Evolutionary conservation across 2,888 invertebrate genomes (phyloP), one percentile per base, ranked within the genome.

Genomic region (Apodemia hepburni): DNA sequence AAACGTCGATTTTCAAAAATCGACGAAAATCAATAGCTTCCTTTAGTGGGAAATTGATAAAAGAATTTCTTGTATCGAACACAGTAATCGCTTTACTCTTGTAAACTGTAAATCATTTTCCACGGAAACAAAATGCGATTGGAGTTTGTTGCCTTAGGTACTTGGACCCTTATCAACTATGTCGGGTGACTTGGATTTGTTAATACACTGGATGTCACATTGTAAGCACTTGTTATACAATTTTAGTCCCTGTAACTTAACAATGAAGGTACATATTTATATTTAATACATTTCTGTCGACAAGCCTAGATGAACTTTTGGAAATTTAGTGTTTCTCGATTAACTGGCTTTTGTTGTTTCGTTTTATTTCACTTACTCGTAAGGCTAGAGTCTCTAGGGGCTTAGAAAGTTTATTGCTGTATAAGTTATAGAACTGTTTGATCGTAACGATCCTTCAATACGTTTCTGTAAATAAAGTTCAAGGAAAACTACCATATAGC

Each of bases 81-180:
- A 38, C 11, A 38, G 3, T 29, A 54, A 12, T 12, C 54, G 54
- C 54, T 54, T 29, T 15, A 11, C 12, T 54, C 54, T 27, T 29
- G 15, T 54, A 15, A 27, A 22, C 15, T 54, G 27, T 54, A 54
- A 0, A 12, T 54, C 12, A 54, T 54, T 54, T 54, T 27, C 27
- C 15, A 77, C 77, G 78, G 76, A 70, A 82, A 78, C 77, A 79
- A 81, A 80, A 79, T 77, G 80, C 80, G 80, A 82, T 82, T 82
- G 81, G 78, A 54, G 77, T 74, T 80, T 76, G 78, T 80, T 79
- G 82, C 83, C 85, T 81, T 80, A 82, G 82, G 82, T 84, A 74
- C 80, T 79, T 78, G 75, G 81, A 87, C 88, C 88, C 87, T 86
- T 87, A 86, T 87, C 87, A 88, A 85, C 85, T 80, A 78, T 77